These are phyloP conservation scores for Orientallactaga sibirica DNA, from an alignment of 2,797 vertebrate species.

Conservation along the genomic window DNA sequence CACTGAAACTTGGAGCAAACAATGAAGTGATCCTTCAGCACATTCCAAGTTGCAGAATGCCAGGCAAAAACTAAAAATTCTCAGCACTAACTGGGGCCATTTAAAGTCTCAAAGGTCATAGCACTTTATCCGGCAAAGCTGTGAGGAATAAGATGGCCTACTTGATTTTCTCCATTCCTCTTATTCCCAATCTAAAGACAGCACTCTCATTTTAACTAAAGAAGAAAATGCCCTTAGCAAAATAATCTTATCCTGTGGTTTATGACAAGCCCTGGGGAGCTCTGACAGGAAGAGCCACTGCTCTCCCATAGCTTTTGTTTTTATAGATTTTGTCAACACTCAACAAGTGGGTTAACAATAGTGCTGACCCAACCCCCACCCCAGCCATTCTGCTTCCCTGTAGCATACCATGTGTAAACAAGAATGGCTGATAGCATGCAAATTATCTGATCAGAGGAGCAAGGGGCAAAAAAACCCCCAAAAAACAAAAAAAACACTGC, in stretches of 20 bases:
- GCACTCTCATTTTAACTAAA: neutral
- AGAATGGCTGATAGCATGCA: conserved; percentile 28
- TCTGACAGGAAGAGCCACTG: conserved; percentile 5
- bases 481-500: too few species aligned
- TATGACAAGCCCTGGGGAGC: conserved; percentile 3
- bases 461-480: neutral
- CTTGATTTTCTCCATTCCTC: conserved; percentile 28
- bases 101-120: neutral
- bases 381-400: conserved; percentile 5
- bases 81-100: neutral
- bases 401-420: conserved; percentile 56
- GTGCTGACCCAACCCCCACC: neutral
- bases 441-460: conserved; percentile 61
- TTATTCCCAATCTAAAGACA: neutral
- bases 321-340: conserved; percentile 48
- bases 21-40: conserved; percentile 21
- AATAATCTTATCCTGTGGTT: neutral
- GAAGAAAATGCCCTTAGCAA: neutral
- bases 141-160: neutral
- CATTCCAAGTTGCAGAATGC: conserved; percentile 28
- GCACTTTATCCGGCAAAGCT: neutral
- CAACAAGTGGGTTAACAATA: conserved; percentile 18
- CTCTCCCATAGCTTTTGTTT: neutral
- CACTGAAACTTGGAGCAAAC: neutral
- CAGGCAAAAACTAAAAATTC: conserved; percentile 6